These are phyloP conservation scores for Chaenodraco wilsoni DNA, from an alignment of 2,797 vertebrate genomes.

Conservation along the genomic window DNA sequence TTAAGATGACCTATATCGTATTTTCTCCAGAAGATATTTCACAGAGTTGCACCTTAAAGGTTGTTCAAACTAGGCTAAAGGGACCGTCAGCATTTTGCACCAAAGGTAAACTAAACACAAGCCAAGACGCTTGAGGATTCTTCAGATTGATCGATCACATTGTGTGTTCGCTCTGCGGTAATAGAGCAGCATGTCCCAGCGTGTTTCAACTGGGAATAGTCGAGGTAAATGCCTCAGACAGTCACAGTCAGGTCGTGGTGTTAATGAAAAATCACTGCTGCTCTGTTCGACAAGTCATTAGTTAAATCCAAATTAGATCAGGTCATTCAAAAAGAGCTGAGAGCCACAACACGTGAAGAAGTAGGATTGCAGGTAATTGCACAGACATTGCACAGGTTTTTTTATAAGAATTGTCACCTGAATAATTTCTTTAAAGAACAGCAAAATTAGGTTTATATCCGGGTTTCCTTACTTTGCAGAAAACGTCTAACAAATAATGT, in stretches of 20 bases:
- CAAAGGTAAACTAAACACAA: background rate
- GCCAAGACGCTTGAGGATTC: background rate
- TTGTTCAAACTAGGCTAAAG: background rate
- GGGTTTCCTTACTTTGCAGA: too few relatives aligned
- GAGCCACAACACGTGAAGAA: background rate
- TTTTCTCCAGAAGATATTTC: constrained; percentile 6
- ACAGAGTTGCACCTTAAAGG: background rate
- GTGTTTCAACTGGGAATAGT: background rate
- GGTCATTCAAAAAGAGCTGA: background rate
- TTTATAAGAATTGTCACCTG: background rate
- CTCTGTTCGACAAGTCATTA: background rate
- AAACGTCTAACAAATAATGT: too few relatives aligned
- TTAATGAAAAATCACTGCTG: background rate
- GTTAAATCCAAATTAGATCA: constrained; percentile 18
- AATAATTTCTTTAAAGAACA: background rate
- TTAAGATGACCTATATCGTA: constrained; percentile 7
- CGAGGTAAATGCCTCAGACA: background rate
- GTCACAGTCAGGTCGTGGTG: background rate
- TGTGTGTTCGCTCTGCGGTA: background rate
- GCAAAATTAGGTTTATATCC: too few relatives aligned
- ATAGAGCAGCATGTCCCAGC: background rate
- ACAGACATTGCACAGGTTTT: too few relatives aligned
- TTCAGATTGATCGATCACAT: background rate
- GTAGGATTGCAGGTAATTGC: too few relatives aligned
- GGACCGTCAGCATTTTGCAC: background rate